Percentiles rank a stretch among this genome's conserved stretches.
These are phyloP conservation scores for Acanthisitta chloris DNA, from an alignment of 2,113 vertebrate genomes.

Conservation along the genomic window DNA sequence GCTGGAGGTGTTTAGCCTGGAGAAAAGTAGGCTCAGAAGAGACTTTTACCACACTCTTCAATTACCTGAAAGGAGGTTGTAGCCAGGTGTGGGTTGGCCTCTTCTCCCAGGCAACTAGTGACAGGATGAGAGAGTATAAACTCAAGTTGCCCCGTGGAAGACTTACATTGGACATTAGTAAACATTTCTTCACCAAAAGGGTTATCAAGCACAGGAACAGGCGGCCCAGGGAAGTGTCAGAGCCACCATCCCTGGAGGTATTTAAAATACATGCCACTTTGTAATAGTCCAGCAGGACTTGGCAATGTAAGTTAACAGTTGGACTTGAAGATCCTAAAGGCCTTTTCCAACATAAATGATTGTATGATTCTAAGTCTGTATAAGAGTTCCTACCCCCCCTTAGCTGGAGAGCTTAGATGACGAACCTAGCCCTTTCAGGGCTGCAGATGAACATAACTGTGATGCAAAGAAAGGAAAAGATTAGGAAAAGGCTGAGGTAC, in stretches of 20 bases:
- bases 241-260: background rate
- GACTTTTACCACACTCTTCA: rapidly evolving
- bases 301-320: background rate
- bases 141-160: rapidly evolving
- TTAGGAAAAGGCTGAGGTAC: no score
- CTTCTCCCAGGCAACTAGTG: rapidly evolving
- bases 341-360: background rate
- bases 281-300: background rate
- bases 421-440: background rate
- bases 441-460: background rate
- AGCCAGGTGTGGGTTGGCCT: rapidly evolving
- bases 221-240: background rate
- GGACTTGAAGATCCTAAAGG: background rate
- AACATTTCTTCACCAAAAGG: background rate
- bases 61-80: rapidly evolving
- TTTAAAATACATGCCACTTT: background rate
- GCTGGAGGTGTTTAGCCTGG: background rate
- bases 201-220: background rate
- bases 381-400: background rate
- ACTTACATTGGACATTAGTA: background rate
- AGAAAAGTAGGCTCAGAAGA: background rate
- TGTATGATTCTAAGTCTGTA: background rate
- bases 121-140: rapidly evolving
- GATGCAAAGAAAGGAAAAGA: background rate
- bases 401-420: background rate